phyloP scores from a whole-genome alignment of 2,888 invertebrate species.

The Toxonevra muliebris region DNA sequence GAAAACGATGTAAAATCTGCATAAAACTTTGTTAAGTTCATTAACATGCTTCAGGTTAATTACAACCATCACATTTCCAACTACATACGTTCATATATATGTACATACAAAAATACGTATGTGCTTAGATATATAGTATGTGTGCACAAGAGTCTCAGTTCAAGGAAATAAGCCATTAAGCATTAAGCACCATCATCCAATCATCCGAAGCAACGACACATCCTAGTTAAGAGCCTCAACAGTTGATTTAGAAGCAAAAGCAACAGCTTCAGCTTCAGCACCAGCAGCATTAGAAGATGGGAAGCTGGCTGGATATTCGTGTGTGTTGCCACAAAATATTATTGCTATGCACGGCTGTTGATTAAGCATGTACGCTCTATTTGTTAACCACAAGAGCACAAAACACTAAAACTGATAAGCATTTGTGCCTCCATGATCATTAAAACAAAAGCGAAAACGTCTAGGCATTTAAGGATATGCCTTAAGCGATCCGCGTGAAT shows the following conservation, averaged over 20 bases:
- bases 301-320: not conserved
- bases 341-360: constrained; percentile 13
- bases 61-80: constrained; percentile 52
- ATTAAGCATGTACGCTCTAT: constrained; percentile 33
- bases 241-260: no score
- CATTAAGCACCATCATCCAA: constrained; percentile 37
- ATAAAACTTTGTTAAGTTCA: constrained; percentile 40
- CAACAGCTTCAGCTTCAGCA: not conserved
- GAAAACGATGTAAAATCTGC: constrained; percentile 33
- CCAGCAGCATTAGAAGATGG: not conserved
- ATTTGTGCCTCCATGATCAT: constrained; percentile 48
- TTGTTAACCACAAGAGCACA: constrained; percentile 32
- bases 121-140: no score
- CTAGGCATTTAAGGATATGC: constrained; percentile 26
- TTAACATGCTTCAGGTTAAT: constrained; percentile 60
- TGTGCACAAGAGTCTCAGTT: constrained; percentile 37
- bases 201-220: not conserved
- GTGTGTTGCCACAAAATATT: no score
- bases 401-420: not conserved
- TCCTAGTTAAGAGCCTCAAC: no score
- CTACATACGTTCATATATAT: constrained; percentile 28
- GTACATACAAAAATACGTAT: no score
- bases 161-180: constrained; percentile 56
- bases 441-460: constrained; percentile 57
- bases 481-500: constrained; percentile 62